These are phyloP conservation scores for Abrostola triplasia DNA, from an alignment of 2,888 invertebrate genomes.

Conservation along the genomic window DNA sequence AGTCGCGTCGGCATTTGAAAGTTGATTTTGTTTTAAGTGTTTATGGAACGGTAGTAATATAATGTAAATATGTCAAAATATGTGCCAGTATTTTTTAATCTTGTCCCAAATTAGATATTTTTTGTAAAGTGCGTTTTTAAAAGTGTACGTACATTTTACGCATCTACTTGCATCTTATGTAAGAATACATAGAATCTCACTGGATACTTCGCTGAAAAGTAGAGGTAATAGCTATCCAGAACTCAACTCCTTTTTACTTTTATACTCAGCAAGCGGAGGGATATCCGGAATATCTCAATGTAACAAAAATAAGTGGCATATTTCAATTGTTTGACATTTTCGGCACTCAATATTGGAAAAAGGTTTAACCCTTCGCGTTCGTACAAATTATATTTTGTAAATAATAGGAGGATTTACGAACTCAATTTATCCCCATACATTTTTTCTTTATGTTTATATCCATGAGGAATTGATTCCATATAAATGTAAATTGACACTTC, in stretches of 20 bases:
- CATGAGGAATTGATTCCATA: too few species aligned
- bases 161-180: too few species aligned
- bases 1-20: slow-evolving; percentile 1
- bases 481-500: too few species aligned
- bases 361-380: background rate
- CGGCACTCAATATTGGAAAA: background rate
- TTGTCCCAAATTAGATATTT: too few species aligned
- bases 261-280: background rate
- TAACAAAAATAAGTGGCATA: background rate
- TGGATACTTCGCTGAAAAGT: background rate
- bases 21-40: background rate
- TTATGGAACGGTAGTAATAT: too few species aligned
- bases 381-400: background rate
- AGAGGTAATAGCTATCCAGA: background rate
- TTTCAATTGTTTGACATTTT: background rate
- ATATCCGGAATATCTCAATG: slow-evolving; percentile 1
- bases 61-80: too few species aligned
- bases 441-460: too few species aligned
- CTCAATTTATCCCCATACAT: too few species aligned
- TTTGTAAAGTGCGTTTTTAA: too few species aligned
- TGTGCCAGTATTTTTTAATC: too few species aligned
- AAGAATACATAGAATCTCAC: background rate
- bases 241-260: background rate
- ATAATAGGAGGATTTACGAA: too few species aligned
- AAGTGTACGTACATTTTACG: too few species aligned